Percentiles rank a stretch among this genome's conserved stretches.
phyloP scores from a whole-genome alignment of 2,797 vertebrate genomes.

The Oreonectes daqikongensis region DNA sequence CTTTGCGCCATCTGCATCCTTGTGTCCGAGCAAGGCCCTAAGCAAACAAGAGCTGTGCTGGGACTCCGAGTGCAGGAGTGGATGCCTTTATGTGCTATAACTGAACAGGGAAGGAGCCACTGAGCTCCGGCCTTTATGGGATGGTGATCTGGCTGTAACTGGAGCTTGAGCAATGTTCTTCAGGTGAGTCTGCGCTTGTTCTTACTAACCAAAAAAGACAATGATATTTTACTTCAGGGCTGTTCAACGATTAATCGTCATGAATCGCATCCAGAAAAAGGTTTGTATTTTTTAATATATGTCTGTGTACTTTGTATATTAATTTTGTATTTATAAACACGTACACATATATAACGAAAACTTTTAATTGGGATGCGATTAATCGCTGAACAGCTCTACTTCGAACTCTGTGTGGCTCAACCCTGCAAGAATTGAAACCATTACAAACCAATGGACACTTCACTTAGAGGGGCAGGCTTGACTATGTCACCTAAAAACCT shows the following conservation, averaged over 20 bases:
- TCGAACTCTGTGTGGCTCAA: not conserved
- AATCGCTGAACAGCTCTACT: no score
- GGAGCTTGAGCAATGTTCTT: not conserved
- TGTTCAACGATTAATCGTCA: no score
- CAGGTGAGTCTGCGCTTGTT: not conserved
- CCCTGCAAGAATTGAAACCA: no score
- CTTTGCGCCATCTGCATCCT: slow-evolving; percentile 80
- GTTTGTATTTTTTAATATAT: no score
- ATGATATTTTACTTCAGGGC: no score
- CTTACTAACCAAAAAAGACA: not conserved
- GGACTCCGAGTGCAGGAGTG: slow-evolving; percentile 67
- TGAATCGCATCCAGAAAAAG: no score
- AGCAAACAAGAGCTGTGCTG: slow-evolving; percentile 75
- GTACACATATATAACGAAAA: no score
- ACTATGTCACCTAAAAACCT: not conserved
- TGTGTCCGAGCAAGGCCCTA: slow-evolving; percentile 76
- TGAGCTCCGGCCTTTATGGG: slow-evolving; percentile 19
- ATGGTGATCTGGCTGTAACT: not conserved
- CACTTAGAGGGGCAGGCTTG: no score
- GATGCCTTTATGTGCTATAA: slow-evolving; percentile 64
- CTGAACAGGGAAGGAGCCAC: slow-evolving; percentile 58
- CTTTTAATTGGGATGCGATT: no score
- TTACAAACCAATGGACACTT: not conserved
- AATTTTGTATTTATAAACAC: no score
- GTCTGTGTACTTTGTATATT: no score